Base-by-base conservation (phyloP, 2,797 vertebrate species). In the Australoheros facetus region DNA sequence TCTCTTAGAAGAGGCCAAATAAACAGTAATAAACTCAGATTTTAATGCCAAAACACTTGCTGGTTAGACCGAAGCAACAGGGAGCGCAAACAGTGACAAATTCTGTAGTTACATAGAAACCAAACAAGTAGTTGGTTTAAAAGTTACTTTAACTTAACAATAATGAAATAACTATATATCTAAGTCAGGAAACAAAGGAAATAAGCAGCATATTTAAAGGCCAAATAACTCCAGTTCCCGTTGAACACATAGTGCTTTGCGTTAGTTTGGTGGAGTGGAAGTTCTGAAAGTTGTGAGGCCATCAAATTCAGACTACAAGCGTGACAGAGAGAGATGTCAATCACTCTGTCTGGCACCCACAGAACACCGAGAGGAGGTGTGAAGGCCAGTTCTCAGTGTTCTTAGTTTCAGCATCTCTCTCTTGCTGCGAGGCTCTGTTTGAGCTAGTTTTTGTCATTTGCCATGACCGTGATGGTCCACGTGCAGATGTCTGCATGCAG, bases 381-480 rank as follows among this genome's bases (percentile, higher is more conserved):
- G 62, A 66, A 66, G 39, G 23, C 62, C 23, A 19, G 0, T 28
- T 48, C 39, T 17, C 28, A 9, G 8, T 45, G 0, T 28, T 48
- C 39, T 17, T 17, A 39, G 14, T 64, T 45, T 28, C 0, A 45
- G 39, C 8, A 1, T 66, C 60, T 17, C 60, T 17, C 39, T 45
- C 0, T 26, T 26, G 39, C 60, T 0, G 8, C 23, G 4, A 26
- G 60, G 39, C 21, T 11, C 39, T 7, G 60, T 48, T 66, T 28
- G 62, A 57, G 56, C 26, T 56, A 14, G 13, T 14, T 45, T 66
- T 66, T 66, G 39, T 66, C 23, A 28, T 48, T 48, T 66, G 5
- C 23, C 39, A 1, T 10, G 0, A 19, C 0, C 5, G 0, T 10
- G 2, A 7, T 48, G 60, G 60, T 45, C 39, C 39, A 28, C 0